Evolutionary conservation across 2,888 invertebrate species (phyloP).

Genomic region (Xestobium rufovillosum): DNA sequence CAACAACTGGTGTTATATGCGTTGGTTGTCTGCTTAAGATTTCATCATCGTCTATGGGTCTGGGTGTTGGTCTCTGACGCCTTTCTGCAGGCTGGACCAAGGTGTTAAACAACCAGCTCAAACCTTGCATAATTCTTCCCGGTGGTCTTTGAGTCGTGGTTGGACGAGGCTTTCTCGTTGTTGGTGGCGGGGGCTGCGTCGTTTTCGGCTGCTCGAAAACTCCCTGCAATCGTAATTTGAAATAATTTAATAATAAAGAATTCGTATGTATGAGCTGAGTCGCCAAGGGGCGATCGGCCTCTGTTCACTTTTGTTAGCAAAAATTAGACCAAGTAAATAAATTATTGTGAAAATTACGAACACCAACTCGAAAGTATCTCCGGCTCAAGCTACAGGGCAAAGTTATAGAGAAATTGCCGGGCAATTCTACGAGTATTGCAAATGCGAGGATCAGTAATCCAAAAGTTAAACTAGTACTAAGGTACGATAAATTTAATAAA

Average conservation of each 20-base stretch:
- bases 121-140: slow-evolving; percentile 43
- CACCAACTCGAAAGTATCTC: too few species aligned
- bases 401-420: too few species aligned
- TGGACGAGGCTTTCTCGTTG: slow-evolving; percentile 36
- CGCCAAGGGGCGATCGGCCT: not conserved
- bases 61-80: slow-evolving; percentile 23
- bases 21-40: slow-evolving; percentile 36
- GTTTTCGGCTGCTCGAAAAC: slow-evolving; percentile 28
- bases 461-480: too few species aligned
- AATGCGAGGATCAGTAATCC: too few species aligned
- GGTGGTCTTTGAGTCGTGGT: slow-evolving; percentile 43
- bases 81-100: slow-evolving; percentile 29
- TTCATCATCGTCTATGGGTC: slow-evolving; percentile 26
- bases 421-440: too few species aligned
- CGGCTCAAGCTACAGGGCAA: too few species aligned
- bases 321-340: not conserved
- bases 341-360: too few species aligned
- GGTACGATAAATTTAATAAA: too few species aligned
- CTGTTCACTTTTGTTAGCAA: too few species aligned
- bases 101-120: slow-evolving; percentile 40
- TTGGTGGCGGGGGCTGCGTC: slow-evolving; percentile 25
- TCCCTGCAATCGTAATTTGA: slow-evolving; percentile 24
- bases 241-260: slow-evolving; percentile 2
- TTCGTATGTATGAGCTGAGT: slow-evolving; percentile 4
- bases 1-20: slow-evolving; percentile 34